Conservation (phyloP, 2,888 invertebrate genomes). For the Tachina fera region DNA sequence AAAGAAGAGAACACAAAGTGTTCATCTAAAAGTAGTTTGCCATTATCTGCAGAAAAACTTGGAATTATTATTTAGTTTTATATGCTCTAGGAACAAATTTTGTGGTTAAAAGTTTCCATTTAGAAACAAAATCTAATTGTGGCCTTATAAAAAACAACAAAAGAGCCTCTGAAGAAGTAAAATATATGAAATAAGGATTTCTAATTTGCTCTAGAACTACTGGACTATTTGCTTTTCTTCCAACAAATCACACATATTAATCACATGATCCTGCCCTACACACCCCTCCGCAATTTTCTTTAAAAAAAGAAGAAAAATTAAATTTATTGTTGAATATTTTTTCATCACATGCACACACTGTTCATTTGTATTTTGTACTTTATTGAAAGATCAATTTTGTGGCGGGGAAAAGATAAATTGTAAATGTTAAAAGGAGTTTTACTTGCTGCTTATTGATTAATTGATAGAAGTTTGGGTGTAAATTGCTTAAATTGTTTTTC, state of each 20-base stretch:
- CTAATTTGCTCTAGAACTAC: background rate
- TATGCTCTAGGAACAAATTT: background rate
- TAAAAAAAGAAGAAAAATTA: background rate
- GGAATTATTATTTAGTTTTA: background rate
- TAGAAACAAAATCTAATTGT: background rate
- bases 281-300: background rate
- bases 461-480: conserved; percentile 17
- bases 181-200: background rate
- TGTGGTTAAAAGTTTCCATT: background rate
- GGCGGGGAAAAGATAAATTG: background rate
- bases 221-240: too few relatives aligned
- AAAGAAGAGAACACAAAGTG: background rate
- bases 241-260: background rate
- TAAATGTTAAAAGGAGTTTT: background rate
- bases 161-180: background rate
- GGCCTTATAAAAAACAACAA: background rate
- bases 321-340: too few relatives aligned
- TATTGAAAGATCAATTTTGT: background rate
- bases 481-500: conserved; percentile 31
- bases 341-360: background rate
- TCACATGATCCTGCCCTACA: background rate
- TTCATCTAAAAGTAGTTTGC: background rate
- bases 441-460: conserved; percentile 13
- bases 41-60: background rate
- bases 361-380: background rate